phyloP scores from a whole-genome alignment of 2,113 vertebrate species.

The Pituophis catenifer region DNA sequence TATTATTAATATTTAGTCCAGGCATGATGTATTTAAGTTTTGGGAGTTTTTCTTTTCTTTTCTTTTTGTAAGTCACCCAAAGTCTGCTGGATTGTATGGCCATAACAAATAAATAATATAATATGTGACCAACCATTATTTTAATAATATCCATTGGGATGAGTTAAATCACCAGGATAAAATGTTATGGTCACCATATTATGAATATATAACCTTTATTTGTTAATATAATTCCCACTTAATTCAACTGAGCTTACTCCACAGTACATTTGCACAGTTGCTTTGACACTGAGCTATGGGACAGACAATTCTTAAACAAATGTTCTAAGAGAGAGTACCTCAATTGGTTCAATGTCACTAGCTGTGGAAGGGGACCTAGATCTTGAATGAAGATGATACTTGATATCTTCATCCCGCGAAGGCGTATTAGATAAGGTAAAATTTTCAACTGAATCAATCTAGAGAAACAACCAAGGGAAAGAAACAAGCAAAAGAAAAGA shows the following conservation, averaged over 20 bases:
- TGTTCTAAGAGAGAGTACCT: constrained; percentile 71
- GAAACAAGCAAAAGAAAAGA: constrained; percentile 34
- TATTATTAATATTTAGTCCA: neutral
- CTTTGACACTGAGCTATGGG: neutral
- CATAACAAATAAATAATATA: neutral
- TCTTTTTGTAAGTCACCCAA: neutral
- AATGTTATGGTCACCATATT: neutral
- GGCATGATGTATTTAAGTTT: neutral
- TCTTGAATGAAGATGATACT: constrained; percentile 82
- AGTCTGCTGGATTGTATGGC: neutral
- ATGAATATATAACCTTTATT: neutral
- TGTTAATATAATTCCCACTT: neutral
- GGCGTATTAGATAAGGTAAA: constrained; percentile 88
- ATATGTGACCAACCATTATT: neutral
- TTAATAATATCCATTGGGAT: neutral
- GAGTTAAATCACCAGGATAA: neutral
- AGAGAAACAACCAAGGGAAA: constrained; percentile 55
- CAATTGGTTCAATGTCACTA: constrained; percentile 87
- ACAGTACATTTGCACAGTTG: neutral
- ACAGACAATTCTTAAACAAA: constrained; percentile 41
- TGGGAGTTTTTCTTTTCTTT: neutral
- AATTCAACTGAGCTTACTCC: neutral
- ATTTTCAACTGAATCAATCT: constrained; percentile 90
- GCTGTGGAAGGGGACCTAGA: constrained; percentile 87
- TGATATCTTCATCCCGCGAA: constrained; percentile 83